Conservation (phyloP, 2,888 invertebrate genomes). For the Pristionchus japonicus region DNA sequence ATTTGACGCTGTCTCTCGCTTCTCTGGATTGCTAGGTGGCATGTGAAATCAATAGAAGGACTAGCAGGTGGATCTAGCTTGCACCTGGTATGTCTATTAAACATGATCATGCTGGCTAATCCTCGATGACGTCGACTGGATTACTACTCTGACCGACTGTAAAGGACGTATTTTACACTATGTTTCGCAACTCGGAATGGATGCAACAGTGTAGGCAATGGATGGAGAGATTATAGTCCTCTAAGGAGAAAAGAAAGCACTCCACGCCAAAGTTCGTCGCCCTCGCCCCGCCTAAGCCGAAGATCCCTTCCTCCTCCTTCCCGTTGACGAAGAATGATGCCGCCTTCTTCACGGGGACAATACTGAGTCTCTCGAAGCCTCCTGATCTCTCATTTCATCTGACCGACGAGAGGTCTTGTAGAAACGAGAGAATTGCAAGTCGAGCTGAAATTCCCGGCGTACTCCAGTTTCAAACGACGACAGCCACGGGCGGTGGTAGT, state of each 20-base stretch:
- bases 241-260: no score
- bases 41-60: neutral
- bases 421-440: neutral
- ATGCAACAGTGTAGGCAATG: neutral
- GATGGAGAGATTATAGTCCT: no score
- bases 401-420: neutral
- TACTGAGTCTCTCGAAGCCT: neutral
- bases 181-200: no score
- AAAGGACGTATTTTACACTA: no score
- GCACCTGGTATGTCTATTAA: neutral
- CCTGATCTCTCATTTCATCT: neutral
- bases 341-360: neutral
- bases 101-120: neutral
- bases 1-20: no score
- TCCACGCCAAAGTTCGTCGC: neutral
- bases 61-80: neutral
- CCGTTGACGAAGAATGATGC: neutral
- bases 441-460: neutral
- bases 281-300: neutral
- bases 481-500: neutral
- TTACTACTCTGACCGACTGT: no score
- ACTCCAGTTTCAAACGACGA: neutral
- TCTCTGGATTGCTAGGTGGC: neutral
- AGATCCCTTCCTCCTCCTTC: constrained; percentile 9
- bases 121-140: neutral